Percentiles rank a stretch among this genome's conserved stretches.
Evolutionary conservation across 2,797 vertebrate genomes (phyloP).

Genomic region (Rhincodon typus): DNA sequence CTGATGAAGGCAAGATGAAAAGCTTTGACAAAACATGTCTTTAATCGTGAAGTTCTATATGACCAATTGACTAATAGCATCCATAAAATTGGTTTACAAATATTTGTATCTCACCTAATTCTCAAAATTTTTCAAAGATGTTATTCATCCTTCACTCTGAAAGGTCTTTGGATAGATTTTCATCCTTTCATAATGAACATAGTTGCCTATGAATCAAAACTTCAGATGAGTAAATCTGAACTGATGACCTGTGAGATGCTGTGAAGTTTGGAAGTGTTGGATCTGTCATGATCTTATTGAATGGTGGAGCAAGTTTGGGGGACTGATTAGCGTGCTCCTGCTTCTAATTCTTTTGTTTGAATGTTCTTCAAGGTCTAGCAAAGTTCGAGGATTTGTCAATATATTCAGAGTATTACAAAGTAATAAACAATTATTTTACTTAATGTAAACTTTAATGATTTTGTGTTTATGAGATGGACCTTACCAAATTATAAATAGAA

Average conservation of each 20-base stretch:
- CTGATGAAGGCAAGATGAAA: no score
- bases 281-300: no score
- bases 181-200: not conserved
- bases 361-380: not conserved
- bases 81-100: not conserved
- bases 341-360: no score
- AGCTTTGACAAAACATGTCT: no score
- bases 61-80: not conserved
- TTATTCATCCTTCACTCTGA: not conserved
- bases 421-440: not conserved
- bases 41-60: no score
- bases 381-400: not conserved
- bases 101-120: not conserved
- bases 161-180: not conserved
- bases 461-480: not conserved
- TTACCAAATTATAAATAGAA: not conserved
- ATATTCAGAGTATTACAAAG: not conserved
- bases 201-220: not conserved
- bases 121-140: not conserved
- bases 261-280: not conserved
- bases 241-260: not conserved
- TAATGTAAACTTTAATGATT: not conserved
- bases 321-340: no score
- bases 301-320: no score
- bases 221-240: not conserved